Base-by-base conservation (phyloP, 2,888 invertebrate species). In the Drosophila monieri region DNA sequence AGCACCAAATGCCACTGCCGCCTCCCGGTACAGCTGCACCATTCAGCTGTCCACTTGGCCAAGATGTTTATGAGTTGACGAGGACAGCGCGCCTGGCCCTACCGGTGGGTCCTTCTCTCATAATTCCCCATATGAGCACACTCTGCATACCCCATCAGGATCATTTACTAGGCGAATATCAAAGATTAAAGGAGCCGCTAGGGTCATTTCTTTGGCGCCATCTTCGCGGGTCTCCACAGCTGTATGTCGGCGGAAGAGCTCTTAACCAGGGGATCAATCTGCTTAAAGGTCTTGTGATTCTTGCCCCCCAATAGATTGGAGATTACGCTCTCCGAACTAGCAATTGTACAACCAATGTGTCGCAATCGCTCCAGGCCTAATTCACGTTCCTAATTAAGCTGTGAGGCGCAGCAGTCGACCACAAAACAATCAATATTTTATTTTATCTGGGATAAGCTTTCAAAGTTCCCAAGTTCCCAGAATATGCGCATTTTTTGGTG, bases 321-420 rank as follows among this genome's bases (percentile, higher is more conserved):
- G 18, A 97, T 93, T 0, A 96, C 93, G 75, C 94, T 95, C 88
- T 97, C 97, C 23, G 95, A 94, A 0, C 96, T 96, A 8, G 95
- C 94, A 51, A 97, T 93, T 73, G 94, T 94, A 77, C 96, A 96
- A 14, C 97, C 97, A 55, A 95, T 93, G 62, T 94, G 92, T 70
- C 94, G 93, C 90, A 97, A 92, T 79, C 96, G 94, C 94, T 96
- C 94, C 60, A 96, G 89, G 1, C 95, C 95, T 15, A 95, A 88
- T 37, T 94, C 91, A 64, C 95, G 91, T 75, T 95, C 95, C 91
- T 95, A 94, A 67, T 94, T 93, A 1, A 94, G 94, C 32, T 96
- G 93, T 0, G 96, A 96, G 0, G 95, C 94, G 12, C 94, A 94
- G 53, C 95, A 96, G 89, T 97, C 96, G 6, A 95, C 96, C 8